Conservation (phyloP, 1,140 invertebrate genomes). For the Drosophila ambigua region DNA sequence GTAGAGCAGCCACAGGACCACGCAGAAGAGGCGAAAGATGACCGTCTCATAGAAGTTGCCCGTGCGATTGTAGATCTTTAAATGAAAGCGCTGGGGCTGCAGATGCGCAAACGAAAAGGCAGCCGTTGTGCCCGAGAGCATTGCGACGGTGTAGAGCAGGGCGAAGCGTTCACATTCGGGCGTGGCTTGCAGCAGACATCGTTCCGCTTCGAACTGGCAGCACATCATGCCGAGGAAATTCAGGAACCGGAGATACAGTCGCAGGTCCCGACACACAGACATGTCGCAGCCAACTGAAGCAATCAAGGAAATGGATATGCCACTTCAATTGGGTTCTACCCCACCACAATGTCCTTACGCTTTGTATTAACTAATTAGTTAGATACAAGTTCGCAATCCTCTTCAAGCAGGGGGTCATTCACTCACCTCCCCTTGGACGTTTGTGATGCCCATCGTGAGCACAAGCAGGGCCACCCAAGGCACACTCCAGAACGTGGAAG, state of each 20-base stretch:
- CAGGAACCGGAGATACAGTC: constrained; percentile 41
- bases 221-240: constrained; percentile 52
- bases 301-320: constrained; percentile 35
- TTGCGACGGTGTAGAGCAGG: constrained; percentile 8
- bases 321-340: constrained; percentile 7
- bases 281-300: constrained; percentile 25
- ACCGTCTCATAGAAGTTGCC: constrained; percentile 59
- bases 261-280: constrained; percentile 50
- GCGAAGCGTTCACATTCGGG: constrained; percentile 40
- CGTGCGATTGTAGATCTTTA: constrained; percentile 49
- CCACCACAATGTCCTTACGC: constrained; percentile 5
- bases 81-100: constrained; percentile 28
- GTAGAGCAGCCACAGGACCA: constrained; percentile 44
- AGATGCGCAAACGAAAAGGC: constrained; percentile 41
- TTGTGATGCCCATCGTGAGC: constrained; percentile 15
- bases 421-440: constrained; percentile 37
- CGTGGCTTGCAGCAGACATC: constrained; percentile 33
- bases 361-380: not conserved
- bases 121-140: not conserved
- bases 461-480: constrained; percentile 20
- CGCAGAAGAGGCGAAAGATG: constrained; percentile 43
- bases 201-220: constrained; percentile 34
- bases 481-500: constrained; percentile 12
- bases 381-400: too few species aligned
- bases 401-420: not conserved